Evolutionary conservation across 2,888 invertebrate species (phyloP), one percentile per base, ranked within the genome.

Genomic region (Leptogaster cylindrica): DNA sequence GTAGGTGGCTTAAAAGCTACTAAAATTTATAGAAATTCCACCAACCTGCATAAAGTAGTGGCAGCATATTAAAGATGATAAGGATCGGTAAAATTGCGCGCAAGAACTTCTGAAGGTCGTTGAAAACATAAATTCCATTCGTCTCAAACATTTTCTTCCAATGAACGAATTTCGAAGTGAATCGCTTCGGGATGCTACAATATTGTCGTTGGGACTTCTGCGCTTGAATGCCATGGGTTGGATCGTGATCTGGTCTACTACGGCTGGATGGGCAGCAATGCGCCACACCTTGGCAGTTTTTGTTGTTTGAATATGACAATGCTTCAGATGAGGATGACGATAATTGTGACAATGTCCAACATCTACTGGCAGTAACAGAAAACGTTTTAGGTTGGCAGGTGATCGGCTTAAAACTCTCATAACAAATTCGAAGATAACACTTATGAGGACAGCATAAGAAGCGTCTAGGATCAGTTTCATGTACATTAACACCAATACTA

Each of bases 21-120:
- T 6, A 31, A 31, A 31, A 31, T 31, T 31, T 31, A 31, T 31
- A 31, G 31, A 31, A 31, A 7, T 31, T 14, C 14, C 20, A 61
- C 61, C 44, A n/a, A 65, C 65, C 65, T 65, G 65, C 81, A 77
- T 78, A 79, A 72, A 81, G 79, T 70, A 80, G 74, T 73, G 81
- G 81, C 76, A 81, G 75, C 77, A 81, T 77, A 75, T 81, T 80
- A 73, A 81, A 78, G 73, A 81, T 77, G 76, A 81, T 76, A 74
- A 81, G 72, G 72, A 81, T 73, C 70, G 79, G 78, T 72, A 81
- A 74, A 70, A 81, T 73, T 75, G 76, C 74, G 71, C 77, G 77
- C 71, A 78, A 73, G 73, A 78, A 73, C 72, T 76, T 76, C 72
- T 79, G 80, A 69, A 79, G 71, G 74, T 79, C 79, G 73, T 71